Percentiles rank a stretch among this genome's conserved stretches.
These are phyloP conservation scores for Diabrotica virgifera DNA, from an alignment of 1,140 invertebrate species.

Conservation along the genomic window DNA sequence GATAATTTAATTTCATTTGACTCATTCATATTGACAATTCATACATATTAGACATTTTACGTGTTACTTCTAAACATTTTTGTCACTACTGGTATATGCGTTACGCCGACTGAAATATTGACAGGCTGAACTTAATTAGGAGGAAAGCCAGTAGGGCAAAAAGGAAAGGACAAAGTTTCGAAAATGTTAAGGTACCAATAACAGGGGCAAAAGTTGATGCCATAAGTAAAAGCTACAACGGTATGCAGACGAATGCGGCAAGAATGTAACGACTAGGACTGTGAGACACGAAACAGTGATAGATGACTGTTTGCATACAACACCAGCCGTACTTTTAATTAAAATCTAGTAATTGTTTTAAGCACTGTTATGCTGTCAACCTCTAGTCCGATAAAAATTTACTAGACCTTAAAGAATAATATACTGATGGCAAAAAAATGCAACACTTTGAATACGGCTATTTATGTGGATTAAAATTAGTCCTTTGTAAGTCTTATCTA, in stretches of 20 bases:
- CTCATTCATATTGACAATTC: no score
- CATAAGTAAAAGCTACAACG: conserved; percentile 21
- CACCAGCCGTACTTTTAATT: conserved; percentile 49
- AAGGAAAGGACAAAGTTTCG: background rate
- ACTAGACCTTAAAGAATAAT: no score
- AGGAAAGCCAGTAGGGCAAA: background rate
- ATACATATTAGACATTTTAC: no score
- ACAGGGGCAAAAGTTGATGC: conserved; percentile 17
- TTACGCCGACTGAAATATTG: no score
- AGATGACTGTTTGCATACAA: conserved; percentile 47
- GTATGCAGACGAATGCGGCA: conserved; percentile 42
- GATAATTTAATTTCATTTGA: no score
- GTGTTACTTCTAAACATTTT: no score
- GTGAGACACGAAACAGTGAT: conserved; percentile 45
- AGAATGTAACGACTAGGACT: conserved; percentile 41
- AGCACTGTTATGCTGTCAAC: conserved; percentile 37
- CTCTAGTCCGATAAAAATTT: conserved; percentile 14
- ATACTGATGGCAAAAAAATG: no score
- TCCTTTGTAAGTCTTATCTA: no score
- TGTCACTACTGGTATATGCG: no score
- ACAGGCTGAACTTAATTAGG: no score
- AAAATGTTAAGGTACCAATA: conserved; percentile 9
- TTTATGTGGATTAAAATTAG: no score
- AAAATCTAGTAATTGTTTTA: conserved; percentile 49
- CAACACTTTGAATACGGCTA: no score